Evolutionary conservation across 2,797 vertebrate genomes (phyloP).

Genomic region (Argyrosomus regius): DNA sequence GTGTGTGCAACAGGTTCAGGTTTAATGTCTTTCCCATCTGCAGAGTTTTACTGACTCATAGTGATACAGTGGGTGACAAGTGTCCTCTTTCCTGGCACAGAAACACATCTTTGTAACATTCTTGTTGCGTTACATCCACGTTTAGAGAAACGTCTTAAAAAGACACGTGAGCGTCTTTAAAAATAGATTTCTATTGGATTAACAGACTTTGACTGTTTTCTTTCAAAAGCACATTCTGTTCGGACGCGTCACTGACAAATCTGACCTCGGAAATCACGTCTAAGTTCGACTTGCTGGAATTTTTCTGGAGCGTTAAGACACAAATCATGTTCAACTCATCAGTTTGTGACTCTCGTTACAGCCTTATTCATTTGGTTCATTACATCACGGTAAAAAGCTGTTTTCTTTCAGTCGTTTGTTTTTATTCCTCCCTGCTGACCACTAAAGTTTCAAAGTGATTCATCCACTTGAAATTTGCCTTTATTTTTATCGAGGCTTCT

Average conservation of each 20-base stretch:
- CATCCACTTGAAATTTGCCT: not conserved
- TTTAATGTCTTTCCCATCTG: conserved; percentile 52
- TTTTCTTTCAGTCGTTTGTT: not conserved
- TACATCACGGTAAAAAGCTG: too few relatives aligned
- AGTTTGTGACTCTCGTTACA: not conserved
- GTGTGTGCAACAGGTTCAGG: conserved; percentile 53
- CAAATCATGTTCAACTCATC: not conserved
- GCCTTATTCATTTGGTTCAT: too few relatives aligned
- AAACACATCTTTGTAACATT: not conserved
- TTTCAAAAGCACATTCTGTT: not conserved
- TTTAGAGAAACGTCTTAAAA: conserved; percentile 11
- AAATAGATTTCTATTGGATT: not conserved
- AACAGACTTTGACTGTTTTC: not conserved
- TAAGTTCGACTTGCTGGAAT: not conserved
- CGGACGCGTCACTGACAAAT: not conserved
- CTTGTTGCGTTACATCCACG: not conserved
- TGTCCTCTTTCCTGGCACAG: conserved; percentile 5
- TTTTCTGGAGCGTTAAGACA: not conserved
- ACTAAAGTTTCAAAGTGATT: not conserved
- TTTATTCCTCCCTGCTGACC: not conserved
- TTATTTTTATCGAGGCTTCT: not conserved
- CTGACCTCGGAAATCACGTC: not conserved
- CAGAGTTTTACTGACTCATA: conserved; percentile 17
- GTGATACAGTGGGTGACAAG: conserved; percentile 21
- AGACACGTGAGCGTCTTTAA: not conserved